Evolutionary conservation across 2,888 invertebrate species (phyloP).

Genomic region (Rhamphomyia laevipes): DNA sequence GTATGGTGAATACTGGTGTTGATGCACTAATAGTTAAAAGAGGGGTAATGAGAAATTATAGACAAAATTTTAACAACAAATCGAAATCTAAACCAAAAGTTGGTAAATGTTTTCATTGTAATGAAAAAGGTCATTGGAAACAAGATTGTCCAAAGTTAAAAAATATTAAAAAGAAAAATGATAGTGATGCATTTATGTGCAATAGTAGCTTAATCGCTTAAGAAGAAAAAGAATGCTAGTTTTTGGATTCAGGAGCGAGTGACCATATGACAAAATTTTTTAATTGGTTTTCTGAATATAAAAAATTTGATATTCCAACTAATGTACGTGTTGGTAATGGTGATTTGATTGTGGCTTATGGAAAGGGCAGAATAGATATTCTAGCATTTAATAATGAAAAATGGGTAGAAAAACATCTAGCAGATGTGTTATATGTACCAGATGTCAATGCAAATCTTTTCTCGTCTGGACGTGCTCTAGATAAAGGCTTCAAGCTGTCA

Average conservation of each 20-base stretch:
- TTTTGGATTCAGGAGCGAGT: conserved; percentile 14
- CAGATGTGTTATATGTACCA: conserved; percentile 1
- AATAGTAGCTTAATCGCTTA: too few relatives aligned
- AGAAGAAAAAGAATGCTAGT: conserved; percentile 10
- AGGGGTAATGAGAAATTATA: too few relatives aligned
- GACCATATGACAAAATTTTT: conserved; percentile 12
- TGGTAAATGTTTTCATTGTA: conserved; percentile 12
- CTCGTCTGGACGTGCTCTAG: not conserved
- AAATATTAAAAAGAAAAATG: not conserved
- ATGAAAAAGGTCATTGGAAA: conserved; percentile 12
- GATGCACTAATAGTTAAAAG: too few relatives aligned
- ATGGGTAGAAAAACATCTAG: not conserved
- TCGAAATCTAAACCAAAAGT: not conserved
- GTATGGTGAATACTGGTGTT: too few relatives aligned
- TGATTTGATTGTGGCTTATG: conserved; percentile 6
- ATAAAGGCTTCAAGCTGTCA: conserved; percentile 1
- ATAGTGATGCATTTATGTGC: conserved; percentile 4
- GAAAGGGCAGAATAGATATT: conserved; percentile 12
- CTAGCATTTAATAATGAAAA: not conserved
- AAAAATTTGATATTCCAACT: conserved; percentile 1
- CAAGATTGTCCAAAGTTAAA: conserved; percentile 8
- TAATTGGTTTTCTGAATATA: conserved; percentile 4
- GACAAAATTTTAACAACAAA: too few relatives aligned
- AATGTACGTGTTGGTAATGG: conserved; percentile 10
- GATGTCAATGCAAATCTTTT: not conserved